These are phyloP conservation scores for Willowsia nigromaculata DNA, from an alignment of 2,888 invertebrate species.

Conservation along the genomic window DNA sequence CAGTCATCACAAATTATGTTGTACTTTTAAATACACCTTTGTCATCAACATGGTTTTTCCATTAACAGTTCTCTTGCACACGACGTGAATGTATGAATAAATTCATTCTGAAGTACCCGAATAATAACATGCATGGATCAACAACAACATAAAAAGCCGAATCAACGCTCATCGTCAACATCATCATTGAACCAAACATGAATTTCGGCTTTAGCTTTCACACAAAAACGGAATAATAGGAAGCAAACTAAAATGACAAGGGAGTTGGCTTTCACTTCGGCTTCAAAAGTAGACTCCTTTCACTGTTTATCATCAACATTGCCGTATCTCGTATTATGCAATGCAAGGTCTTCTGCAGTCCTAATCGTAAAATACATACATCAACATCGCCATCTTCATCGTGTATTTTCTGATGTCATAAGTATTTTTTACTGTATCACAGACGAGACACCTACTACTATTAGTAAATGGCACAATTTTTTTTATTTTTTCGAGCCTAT, in stretches of 20 bases:
- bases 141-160: neutral
- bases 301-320: neutral
- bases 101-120: neutral
- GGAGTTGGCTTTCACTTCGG: neutral
- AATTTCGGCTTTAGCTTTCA: constrained; percentile 40
- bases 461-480: too few relatives aligned
- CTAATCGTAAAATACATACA: neutral
- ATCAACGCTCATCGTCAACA: neutral
- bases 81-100: neutral
- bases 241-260: constrained; percentile 13
- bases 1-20: neutral
- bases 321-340: neutral
- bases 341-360: neutral
- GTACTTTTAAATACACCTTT: constrained; percentile 7
- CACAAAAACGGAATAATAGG: neutral
- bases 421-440: neutral
- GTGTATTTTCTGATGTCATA: too few relatives aligned
- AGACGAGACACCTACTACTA: too few relatives aligned
- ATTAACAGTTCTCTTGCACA: constrained; percentile 68
- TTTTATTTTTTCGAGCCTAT: neutral
- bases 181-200: constrained; percentile 30
- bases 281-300: neutral
- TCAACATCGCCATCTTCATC: neutral
- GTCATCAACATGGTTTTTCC: constrained; percentile 77
- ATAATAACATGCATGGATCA: neutral